Evolutionary conservation across 2,113 vertebrate genomes (phyloP), one percentile per base, ranked within the genome.

Genomic region (Megaceryle maxima): DNA sequence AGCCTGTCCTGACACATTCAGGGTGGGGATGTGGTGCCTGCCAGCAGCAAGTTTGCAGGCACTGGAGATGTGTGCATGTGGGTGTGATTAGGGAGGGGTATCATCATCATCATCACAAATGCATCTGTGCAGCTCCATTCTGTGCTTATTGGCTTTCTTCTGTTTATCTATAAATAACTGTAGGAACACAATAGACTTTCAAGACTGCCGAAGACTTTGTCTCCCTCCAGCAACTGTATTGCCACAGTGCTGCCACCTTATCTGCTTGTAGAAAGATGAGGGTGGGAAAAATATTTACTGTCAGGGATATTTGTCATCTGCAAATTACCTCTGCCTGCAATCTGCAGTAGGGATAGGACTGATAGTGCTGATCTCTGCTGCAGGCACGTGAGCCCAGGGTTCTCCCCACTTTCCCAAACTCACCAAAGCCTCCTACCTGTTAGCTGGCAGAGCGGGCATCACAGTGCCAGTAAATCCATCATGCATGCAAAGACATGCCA

Each of bases 111-210:
- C 88, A 74, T 64, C 68, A 84, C 90, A 94, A 68, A 87, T 77
- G 88, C 96, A 92, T 93, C 77, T 85, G 78, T 88, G 70, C 78
- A 66, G 88, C 83, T 89, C 77, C 60, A 16, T 80, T 91, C 92
- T 56, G 44, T 55, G 73, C 89, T 96, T 88, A 93, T 80, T 95
- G 95, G 91, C 94, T 94, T 96, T 95, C 85, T 94, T 95, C 91
- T 95, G 80, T 96, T 97, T 95, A 92, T 95, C 94, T 90, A 87
- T 94, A 96, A 97, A 96, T 97, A 97, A 97, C 95, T 96, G 94
- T 5, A 0, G 91, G 92, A 77, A 95, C 96, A 96, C 92, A 96
- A 95, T 80, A 97, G 94, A 94, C 94, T 96, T 96, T 77, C 88
- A 97, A 85, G 89, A 83, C 92, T 85, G 87, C 93, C 60, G 87